These are phyloP conservation scores for Phalacrocorax pelagicus DNA, from an alignment of 2,113 vertebrate species.

Conservation along the genomic window DNA sequence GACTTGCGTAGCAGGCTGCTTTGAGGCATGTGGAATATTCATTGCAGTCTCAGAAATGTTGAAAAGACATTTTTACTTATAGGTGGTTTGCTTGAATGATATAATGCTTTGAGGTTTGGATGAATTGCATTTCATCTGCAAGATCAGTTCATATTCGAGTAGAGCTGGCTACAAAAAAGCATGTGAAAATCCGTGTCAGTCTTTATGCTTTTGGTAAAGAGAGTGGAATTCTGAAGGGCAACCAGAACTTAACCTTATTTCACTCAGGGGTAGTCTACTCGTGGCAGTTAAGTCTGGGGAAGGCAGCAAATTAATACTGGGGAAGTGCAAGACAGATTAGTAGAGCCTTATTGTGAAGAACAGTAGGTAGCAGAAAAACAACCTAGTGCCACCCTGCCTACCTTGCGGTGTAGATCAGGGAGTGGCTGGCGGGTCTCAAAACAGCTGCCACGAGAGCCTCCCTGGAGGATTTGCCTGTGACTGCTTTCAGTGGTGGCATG, in stretches of 20 bases:
- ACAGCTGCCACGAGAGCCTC: neutral
- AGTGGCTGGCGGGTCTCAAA: neutral
- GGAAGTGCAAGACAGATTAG: neutral
- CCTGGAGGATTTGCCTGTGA: neutral
- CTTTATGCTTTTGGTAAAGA: neutral
- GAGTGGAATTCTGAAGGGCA: neutral
- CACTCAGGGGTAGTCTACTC: neutral
- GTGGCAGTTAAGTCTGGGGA: neutral
- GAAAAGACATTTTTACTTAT: neutral
- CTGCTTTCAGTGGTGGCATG: neutral
- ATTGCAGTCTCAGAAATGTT: neutral
- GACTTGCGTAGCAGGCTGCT: neutral
- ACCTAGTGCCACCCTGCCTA: accelerated
- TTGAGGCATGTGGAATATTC: neutral
- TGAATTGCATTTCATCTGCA: neutral
- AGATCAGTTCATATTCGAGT: neutral
- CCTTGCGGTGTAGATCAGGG: accelerated
- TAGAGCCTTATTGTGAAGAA: neutral
- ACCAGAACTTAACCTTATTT: neutral
- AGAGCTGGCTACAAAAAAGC: neutral
- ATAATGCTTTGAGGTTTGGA: neutral
- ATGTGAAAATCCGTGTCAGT: neutral
- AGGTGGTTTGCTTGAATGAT: neutral
- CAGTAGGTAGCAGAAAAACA: neutral
- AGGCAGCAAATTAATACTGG: neutral